Evolutionary conservation across 2,888 invertebrate species (phyloP), one percentile per base, ranked within the genome.

Genomic region (Vanessa cardui): DNA sequence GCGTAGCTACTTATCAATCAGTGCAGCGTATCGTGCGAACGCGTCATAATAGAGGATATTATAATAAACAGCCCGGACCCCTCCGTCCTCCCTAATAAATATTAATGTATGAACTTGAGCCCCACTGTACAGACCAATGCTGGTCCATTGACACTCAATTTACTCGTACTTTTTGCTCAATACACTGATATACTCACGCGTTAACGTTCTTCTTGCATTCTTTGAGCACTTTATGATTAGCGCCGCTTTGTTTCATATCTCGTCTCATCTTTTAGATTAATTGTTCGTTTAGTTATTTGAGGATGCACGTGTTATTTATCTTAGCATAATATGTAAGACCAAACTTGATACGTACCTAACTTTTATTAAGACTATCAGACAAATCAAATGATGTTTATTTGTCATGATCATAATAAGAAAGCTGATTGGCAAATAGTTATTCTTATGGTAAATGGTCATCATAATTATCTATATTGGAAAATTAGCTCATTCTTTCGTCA

Each of bases 21-120:
- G 81, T 76, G 76, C 78, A 81, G 81, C 80, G 76, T 83, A 86
- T 88, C 92, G 91, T 91, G 91, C 89, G 91, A 91, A 89, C 90
- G 89, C 89, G 88, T 89, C 87, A 90, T 90, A 90, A 90, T 91
- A 88, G 87, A 85, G 92, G 92, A 92, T 89, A 92, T 92, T 90
- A 92, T 90, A 92, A 90, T 92, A 91, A 92, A 92, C 90, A 89
- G 90, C 86, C 82, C 83, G 83, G 86, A 80, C 89, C 90, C 89
- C 90, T 88, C 85, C 78, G 76, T 74, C 85, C 87, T 87, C 87
- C 86, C 89, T 88, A 91, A 91, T 90, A 91, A 90, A 91, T 92
- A 90, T 91, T 90, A 92, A 92, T 91, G 87, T 87, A 86, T 86
- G 87, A 90, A 89, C 91, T 88, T 90, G 86, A 90, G 85, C 83